Evolutionary conservation across 2,888 invertebrate genomes (phyloP).

Genomic region (Tortricodes alternella): DNA sequence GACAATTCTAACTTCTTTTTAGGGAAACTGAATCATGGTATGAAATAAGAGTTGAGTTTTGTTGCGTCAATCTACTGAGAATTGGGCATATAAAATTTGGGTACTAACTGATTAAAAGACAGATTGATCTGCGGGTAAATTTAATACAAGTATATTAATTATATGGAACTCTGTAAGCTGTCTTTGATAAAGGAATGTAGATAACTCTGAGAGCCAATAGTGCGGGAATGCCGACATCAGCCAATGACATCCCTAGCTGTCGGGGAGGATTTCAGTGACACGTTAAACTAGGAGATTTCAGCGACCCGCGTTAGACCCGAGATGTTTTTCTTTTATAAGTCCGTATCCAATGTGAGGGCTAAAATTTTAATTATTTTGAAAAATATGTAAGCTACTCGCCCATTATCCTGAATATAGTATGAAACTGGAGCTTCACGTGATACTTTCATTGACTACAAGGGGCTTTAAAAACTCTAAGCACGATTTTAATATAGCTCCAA

Average conservation of each 20-base stretch:
- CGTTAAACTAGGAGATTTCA: constrained; percentile 43
- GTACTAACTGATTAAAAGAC: too few relatives aligned
- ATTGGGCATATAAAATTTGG: too few relatives aligned
- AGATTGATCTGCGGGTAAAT: too few relatives aligned
- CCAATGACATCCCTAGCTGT: background rate
- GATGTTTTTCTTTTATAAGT: constrained; percentile 26
- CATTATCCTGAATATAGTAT: too few relatives aligned
- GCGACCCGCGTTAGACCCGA: constrained; percentile 41
- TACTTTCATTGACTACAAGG: background rate
- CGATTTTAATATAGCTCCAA: constrained; percentile 9
- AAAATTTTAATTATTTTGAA: constrained; percentile 22
- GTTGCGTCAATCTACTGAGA: too few relatives aligned
- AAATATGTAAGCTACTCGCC: too few relatives aligned
- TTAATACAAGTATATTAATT: too few relatives aligned
- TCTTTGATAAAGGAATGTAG: background rate
- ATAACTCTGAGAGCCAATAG: background rate
- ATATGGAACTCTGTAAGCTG: too few relatives aligned
- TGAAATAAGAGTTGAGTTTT: too few relatives aligned
- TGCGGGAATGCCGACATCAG: background rate
- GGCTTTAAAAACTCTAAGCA: constrained; percentile 3
- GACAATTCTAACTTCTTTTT: too few relatives aligned
- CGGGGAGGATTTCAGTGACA: constrained; percentile 39
- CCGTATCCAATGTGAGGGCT: constrained; percentile 1
- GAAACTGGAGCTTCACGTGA: background rate
- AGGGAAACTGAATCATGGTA: too few relatives aligned